Evolutionary conservation across 2,888 invertebrate species (phyloP).

Genomic region (Ephialtes manifestator): DNA sequence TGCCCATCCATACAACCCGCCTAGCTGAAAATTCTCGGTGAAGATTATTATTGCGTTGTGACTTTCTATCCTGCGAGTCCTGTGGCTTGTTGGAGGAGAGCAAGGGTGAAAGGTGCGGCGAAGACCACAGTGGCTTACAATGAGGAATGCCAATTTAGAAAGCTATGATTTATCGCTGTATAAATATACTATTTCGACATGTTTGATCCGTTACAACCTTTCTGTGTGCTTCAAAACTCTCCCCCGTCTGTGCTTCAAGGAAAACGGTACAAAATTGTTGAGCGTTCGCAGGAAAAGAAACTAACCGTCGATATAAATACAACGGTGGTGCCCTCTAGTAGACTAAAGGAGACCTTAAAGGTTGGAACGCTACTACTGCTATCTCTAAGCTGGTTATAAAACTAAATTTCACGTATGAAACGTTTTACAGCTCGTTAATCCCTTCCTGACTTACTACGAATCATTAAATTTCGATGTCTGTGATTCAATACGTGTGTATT

Average conservation of each 20-base stretch:
- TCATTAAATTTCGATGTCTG: not conserved
- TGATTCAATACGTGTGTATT: not conserved
- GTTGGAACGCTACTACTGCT: conserved; percentile 15
- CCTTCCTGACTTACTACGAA: not conserved
- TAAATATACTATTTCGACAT: conserved; percentile 10
- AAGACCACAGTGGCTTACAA: not conserved
- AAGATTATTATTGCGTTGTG: not conserved
- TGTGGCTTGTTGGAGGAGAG: not conserved
- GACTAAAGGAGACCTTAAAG: not conserved
- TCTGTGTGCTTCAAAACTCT: conserved; percentile 28
- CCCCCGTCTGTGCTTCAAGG: conserved; percentile 4
- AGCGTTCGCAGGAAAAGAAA: not conserved
- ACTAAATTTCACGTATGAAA: conserved; percentile 2
- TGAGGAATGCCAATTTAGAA: conserved; percentile 42
- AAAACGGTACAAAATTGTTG: conserved; percentile 16
- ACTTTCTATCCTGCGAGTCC: conserved; percentile 11
- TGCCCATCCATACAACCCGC: not conserved
- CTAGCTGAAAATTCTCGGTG: not conserved
- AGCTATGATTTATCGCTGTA: conserved; percentile 41
- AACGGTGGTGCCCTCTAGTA: conserved; percentile 7
- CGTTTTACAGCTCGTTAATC: not conserved
- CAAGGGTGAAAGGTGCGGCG: conserved; percentile 43
- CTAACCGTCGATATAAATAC: not conserved
- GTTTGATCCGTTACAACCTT: conserved; percentile 35
- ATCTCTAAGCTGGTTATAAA: conserved; percentile 3